These are phyloP conservation scores for Tautogolabrus adspersus DNA, from an alignment of 2,113 vertebrate genomes.

Conservation along the genomic window DNA sequence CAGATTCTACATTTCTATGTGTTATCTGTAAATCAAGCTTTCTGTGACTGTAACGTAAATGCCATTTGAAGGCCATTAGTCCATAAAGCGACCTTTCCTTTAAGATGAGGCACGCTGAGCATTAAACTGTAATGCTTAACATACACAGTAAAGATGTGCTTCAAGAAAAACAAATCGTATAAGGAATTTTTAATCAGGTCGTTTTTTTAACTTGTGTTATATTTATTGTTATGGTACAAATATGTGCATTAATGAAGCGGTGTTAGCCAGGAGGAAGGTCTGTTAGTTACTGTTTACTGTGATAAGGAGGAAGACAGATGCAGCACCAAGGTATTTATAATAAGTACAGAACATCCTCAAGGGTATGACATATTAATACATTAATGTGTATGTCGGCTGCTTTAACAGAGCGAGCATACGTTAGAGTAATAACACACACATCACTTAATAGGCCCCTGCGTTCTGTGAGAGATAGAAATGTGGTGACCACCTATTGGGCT, in stretches of 20 bases:
- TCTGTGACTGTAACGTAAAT: too few species aligned
- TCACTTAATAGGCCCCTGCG: background rate
- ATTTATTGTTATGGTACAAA: conserved; percentile 1
- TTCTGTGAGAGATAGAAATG: background rate
- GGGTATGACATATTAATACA: conserved; percentile 29
- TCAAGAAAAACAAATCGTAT: conserved; percentile 1
- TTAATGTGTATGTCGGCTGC: background rate
- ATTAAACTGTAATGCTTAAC: background rate
- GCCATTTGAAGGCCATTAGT: conserved; percentile 5
- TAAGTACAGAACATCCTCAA: conserved; percentile 42
- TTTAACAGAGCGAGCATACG: conserved; percentile 1
- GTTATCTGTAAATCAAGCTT: too few species aligned
- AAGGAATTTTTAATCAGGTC: conserved; percentile 18
- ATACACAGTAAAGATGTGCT: too few species aligned
- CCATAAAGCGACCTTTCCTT: background rate
- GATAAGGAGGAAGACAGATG: conserved; percentile 42
- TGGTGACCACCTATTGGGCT: background rate
- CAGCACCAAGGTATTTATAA: conserved; percentile 35
- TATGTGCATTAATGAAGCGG: conserved; percentile 27
- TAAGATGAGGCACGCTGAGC: background rate
- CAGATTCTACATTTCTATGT: background rate
- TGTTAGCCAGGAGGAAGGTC: conserved; percentile 23
- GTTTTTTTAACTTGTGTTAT: background rate
- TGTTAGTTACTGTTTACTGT: conserved; percentile 49
- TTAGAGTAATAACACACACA: conserved; percentile 21